Base-by-base conservation (phyloP, 2,113 vertebrate species). In the Indri indri region DNA sequence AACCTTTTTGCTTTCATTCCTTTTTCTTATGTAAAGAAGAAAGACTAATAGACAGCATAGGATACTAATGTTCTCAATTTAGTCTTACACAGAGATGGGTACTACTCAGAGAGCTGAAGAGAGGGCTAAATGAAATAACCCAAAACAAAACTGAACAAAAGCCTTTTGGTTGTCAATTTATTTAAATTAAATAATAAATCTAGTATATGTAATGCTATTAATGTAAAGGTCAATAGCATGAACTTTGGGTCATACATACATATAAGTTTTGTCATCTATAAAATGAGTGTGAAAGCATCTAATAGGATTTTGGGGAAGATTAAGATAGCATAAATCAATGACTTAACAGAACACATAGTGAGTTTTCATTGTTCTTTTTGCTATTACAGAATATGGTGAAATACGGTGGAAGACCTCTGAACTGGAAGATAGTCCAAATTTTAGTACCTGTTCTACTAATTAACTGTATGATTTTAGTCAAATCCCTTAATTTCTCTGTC, bases 151-250 rank as follows among this genome's bases (percentile, higher is more conserved):
- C 54, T 79, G 65, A 42, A 59, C 7, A 40, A 57, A 73, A 92
- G 5, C 25, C 17, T 47, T 66, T 80, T 30, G 22, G 12, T 79
- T 77, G 54, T 77, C 73, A 59, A 77, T 10, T 59, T 90, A 91
- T 13, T 79, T 91, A 61, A 88, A 80, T 45, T 92, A 59, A 88
- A 17, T 93, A 65, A 83, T n/a, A 88, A 81, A 94, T 42, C 66
- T 71, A 4, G 27, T 27, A n/a, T 5, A n/a, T 37, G 50, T 6
- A 47, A 84, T 80, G 32, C 0, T 50, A 45, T 92, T 94, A 61
- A 50, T 45, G 17, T 52, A 59, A 66, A 94, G 5, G 20, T 63
- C 80, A 90, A 63, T 17, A 92, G 65, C 66, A 71, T 82, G 10
- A 27, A 25, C 30, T 91, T 65, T 52, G 23, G 25, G 10, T 80